Conservation (phyloP, 1,140 invertebrate species). For the Steinernema khuongi region DNA sequence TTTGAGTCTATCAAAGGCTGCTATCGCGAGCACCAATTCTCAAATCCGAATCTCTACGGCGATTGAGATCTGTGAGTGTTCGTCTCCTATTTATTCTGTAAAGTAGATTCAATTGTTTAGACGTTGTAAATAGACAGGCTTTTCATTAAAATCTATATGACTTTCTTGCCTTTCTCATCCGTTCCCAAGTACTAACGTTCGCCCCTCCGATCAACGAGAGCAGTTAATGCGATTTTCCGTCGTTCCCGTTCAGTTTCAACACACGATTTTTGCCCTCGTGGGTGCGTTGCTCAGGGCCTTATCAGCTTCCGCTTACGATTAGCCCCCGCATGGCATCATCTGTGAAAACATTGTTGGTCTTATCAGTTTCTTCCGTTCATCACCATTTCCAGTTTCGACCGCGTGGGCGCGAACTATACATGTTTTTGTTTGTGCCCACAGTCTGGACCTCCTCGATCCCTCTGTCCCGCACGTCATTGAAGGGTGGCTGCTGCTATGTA, state of each 20-base stretch:
- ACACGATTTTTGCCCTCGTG: neutral
- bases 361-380: neutral
- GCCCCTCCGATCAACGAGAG: too few species aligned
- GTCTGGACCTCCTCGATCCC: too few species aligned
- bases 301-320: neutral
- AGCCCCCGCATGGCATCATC: neutral
- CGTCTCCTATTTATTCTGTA: neutral
- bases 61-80: slow-evolving; percentile 17
- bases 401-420: neutral
- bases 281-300: neutral
- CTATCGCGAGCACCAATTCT: slow-evolving; percentile 30
- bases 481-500: too few species aligned
- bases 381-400: neutral
- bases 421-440: too few species aligned
- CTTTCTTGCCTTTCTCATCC: too few species aligned
- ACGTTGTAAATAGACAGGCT: too few species aligned
- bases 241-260: too few species aligned
- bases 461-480: too few species aligned
- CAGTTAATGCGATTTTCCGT: too few species aligned
- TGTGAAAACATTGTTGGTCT: neutral
- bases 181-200: too few species aligned
- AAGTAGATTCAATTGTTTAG: too few species aligned
- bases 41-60: slow-evolving; percentile 33
- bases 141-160: too few species aligned
- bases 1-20: slow-evolving; percentile 35